Evolutionary conservation across 1,140 invertebrate species (phyloP).

Genomic region (Caerostris extrusa): DNA sequence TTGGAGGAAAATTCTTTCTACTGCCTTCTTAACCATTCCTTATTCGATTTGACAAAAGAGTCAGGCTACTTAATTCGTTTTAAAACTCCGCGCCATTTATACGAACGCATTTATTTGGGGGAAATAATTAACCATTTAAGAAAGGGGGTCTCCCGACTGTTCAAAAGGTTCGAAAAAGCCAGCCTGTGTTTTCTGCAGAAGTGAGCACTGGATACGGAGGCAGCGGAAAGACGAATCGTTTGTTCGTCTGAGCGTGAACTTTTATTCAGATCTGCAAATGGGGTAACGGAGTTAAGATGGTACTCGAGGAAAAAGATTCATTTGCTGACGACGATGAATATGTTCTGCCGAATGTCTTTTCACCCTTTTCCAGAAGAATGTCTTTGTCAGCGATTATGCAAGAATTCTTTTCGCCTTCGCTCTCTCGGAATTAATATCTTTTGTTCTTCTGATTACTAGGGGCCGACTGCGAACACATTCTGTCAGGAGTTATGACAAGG

Average conservation of each 20-base stretch:
- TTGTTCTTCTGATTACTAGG: not conserved
- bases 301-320: not conserved
- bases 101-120: not conserved
- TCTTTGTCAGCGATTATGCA: conserved; percentile 2
- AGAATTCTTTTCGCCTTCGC: not conserved
- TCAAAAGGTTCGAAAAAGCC: not conserved
- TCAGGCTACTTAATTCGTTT: not conserved
- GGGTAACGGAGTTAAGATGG: not conserved
- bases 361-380: not conserved
- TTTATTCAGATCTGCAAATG: not conserved
- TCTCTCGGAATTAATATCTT: conserved; percentile 10
- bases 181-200: not conserved
- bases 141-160: not conserved
- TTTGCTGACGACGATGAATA: conserved; percentile 45
- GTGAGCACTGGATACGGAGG: not conserved
- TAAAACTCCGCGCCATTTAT: no score
- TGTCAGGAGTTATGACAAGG: conserved; percentile 25
- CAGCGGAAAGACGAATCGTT: not conserved
- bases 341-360: not conserved
- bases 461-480: not conserved
- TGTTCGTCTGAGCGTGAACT: not conserved
- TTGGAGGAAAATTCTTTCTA: not conserved
- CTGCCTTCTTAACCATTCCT: not conserved
- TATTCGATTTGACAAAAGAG: conserved; percentile 5
- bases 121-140: conserved; percentile 40